These are phyloP conservation scores for Procavia capensis DNA, from an alignment of 2,113 vertebrate species.

Conservation along the genomic window DNA sequence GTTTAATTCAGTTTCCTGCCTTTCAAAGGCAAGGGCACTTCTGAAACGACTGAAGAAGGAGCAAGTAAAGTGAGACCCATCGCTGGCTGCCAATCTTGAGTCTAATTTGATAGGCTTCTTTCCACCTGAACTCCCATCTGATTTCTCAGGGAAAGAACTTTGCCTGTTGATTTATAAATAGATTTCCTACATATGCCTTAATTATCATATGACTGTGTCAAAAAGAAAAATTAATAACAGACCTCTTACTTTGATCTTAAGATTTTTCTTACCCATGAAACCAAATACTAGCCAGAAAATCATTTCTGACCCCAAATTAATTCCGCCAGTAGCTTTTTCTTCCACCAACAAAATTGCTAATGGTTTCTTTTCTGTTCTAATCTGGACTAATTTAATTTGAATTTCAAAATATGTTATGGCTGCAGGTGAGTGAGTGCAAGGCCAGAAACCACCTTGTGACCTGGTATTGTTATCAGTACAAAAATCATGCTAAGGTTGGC, in stretches of 20 bases:
- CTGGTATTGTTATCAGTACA: not conserved
- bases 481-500: not conserved
- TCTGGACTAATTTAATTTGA: not conserved
- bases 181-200: not conserved
- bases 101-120: conserved; percentile 33
- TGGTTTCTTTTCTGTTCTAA: not conserved
- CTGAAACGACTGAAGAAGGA: conserved; percentile 7
- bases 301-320: not conserved
- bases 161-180: conserved; percentile 42
- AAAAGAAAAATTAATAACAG: too few species aligned
- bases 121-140: not conserved
- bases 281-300: too few species aligned
- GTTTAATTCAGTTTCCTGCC: conserved; percentile 58
- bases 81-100: not conserved
- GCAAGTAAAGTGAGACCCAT: not conserved
- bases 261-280: not conserved
- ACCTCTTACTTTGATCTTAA: not conserved
- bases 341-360: not conserved
- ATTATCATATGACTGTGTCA: not conserved
- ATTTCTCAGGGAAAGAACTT: conserved; percentile 48
- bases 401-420: not conserved
- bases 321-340: not conserved
- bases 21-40: conserved; percentile 64
- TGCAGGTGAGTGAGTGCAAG: not conserved
- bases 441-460: not conserved